Evolutionary conservation across 2,797 vertebrate genomes (phyloP).

Genomic region (Chiroxiphia lanceolata): DNA sequence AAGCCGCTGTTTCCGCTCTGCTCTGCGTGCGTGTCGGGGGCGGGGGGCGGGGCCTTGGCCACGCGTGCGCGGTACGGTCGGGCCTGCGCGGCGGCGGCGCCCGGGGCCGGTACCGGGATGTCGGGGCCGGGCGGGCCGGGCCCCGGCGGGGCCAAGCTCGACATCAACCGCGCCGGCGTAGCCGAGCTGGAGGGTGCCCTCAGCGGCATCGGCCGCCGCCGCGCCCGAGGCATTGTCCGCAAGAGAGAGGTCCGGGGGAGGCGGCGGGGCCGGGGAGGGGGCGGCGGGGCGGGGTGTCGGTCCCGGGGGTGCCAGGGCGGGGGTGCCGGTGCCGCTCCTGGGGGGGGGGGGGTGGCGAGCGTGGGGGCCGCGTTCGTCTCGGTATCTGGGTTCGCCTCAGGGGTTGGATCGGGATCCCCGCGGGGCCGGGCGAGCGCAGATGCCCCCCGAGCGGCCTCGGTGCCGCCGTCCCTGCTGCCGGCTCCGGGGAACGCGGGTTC

Average conservation of each 20-base stretch:
- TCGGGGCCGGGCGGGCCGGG: conserved; percentile 11
- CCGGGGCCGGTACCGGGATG: neutral
- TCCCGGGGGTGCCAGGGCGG: too few relatives aligned
- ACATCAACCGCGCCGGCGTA: conserved; percentile 51
- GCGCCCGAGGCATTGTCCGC: conserved; percentile 54
- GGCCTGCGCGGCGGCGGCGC: neutral
- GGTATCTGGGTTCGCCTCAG: neutral
- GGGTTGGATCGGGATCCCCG: too few relatives aligned
- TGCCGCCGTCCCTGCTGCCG: too few relatives aligned
- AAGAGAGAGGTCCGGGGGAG: conserved; percentile 20
- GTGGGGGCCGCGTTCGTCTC: neutral
- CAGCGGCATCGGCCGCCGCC: conserved; percentile 45
- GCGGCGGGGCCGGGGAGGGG: neutral
- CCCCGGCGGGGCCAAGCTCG: conserved; percentile 18
- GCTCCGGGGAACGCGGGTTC: neutral
- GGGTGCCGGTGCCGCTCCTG: neutral
- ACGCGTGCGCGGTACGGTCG: neutral
- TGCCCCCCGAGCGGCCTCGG: neutral
- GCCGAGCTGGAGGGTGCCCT: conserved; percentile 49
- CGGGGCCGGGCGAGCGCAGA: neutral
- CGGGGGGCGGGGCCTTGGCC: neutral
- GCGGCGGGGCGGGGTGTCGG: neutral
- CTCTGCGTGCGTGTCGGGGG: neutral
- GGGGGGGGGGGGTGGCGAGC: neutral
- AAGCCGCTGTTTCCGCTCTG: neutral